Evolutionary conservation across 2,888 invertebrate species (phyloP), one percentile per base, ranked within the genome.

Genomic region (Timema cristinae): DNA sequence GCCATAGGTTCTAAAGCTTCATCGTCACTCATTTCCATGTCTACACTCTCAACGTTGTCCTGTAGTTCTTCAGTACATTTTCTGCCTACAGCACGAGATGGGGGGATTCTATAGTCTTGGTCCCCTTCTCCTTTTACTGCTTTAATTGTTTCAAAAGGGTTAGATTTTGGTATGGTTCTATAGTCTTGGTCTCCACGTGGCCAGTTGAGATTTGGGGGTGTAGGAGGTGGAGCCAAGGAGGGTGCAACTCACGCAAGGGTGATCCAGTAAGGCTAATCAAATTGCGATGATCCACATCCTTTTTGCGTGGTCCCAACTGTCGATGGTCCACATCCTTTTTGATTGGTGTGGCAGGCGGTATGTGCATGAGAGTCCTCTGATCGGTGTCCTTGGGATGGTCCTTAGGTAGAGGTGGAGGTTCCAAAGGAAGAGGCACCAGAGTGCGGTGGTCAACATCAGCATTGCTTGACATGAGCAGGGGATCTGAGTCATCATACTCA

Each of bases 21-120:
- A 67, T 94, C 94, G 77, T 94, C 94, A 11, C 93, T 93, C 80
- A 94, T 85, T 76, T 94, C 94, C 93, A 94, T 94, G 76, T 94
- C 94, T 73, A 93, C 90, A 79, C 90, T 91, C 79, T 91, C 91
- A 6, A 91, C 90, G 79, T 91, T 92, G 78, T 92, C 92, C 11
- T 87, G 79, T 74, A 63, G 70, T 66, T 74, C 75, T 66, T 73
- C 73, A 50, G 51, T 56, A 32, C 47, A 63, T 59, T 63, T 48
- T n/a, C 69, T 15, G 7, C 47, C 66, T 13, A 67, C 8, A 16
- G 54, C 49, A 59, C 68, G 72, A 67, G 71, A 68, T 32, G 48
- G 50, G 49, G 67, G 68, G 7, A 71, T 15, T 16, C 73, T 63
- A 59, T 73, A 73, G 49, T 73, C 73, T 56, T 68, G 68, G 59